Conservation (phyloP, 1,140 invertebrate species). For the Trichogramma pretiosum region DNA sequence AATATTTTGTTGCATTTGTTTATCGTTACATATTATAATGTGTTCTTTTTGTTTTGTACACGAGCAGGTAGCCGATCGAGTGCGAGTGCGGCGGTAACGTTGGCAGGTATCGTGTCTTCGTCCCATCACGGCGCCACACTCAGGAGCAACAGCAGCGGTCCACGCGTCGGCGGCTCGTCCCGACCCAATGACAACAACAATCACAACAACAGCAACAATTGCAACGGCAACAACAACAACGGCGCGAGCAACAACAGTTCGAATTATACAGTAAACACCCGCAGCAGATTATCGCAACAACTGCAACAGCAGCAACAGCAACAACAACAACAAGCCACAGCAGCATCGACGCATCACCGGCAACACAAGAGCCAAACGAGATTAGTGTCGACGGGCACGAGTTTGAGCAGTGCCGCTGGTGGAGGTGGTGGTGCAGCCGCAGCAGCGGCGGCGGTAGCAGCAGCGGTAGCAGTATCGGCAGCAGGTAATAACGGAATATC, state of each 20-base stretch:
- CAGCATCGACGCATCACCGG: slow-evolving; percentile 6
- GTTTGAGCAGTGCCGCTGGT: not conserved
- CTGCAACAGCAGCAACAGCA: slow-evolving; percentile 22
- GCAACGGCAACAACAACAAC: not conserved
- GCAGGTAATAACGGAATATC: too few relatives aligned
- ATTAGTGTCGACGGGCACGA: not conserved
- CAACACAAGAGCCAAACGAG: slow-evolving; percentile 5
- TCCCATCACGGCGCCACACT: not conserved
- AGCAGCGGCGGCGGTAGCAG: too few relatives aligned
- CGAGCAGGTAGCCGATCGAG: too few relatives aligned
- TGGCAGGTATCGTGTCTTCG: not conserved
- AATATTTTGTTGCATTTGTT: too few relatives aligned
- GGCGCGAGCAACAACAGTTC: slow-evolving; percentile 18
- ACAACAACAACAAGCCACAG: slow-evolving; percentile 18
- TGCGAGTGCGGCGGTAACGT: too few relatives aligned
- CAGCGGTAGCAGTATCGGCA: slow-evolving; percentile 6
- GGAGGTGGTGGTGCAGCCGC: too few relatives aligned
- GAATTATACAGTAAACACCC: slow-evolving; percentile 23
- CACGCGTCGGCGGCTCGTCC: not conserved
- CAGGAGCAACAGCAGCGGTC: not conserved
- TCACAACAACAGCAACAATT: not conserved
- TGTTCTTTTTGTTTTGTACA: too few relatives aligned
- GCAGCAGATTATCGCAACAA: slow-evolving; percentile 23
- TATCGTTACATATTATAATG: too few relatives aligned
- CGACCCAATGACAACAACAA: too few relatives aligned